Base-by-base conservation (phyloP, 1,140 invertebrate species). In the Eulimnadia texana region DNA sequence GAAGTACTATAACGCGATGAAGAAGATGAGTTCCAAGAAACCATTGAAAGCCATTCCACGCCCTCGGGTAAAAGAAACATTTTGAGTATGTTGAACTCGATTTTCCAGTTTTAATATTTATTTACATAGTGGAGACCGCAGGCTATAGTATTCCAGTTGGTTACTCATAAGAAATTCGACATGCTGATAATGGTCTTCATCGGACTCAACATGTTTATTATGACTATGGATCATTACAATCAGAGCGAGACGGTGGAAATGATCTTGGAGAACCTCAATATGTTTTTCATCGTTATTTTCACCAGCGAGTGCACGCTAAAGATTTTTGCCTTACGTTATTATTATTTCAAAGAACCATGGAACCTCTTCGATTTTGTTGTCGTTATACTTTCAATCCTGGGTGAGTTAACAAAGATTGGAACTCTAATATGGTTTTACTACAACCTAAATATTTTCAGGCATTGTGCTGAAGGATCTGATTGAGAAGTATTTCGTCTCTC, bases 1-100 rank as follows among this genome's bases (percentile, higher is more conserved):
- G 81, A 98, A 98, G 78, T 98, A 98, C 76, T 98, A 98, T 79
- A 96, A 95, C 76, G 94, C 94, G 58, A 98, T 98, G 95, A 98
- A 98, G 76, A 96, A 97, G 78, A 97, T 98, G 92, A 90, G 92
- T 66, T 93, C 88, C 42, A 98, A 97, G 74, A 93, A 96, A 76
- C 95, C 94, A 50, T 80, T 95, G 70, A 98, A 98, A 81, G 93
- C 94, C 63, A 96, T 94, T 73, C 93, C 94, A 66, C 84, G 92
- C 74, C 94, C 95, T 67, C 90, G 85, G 81, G 90, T 94, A 80
- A 79, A 72, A 23, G n/a, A 22, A n/a, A 58, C 58, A 13, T 52
- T 62, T 57, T 47, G 58, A 9, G 16, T 42, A 42, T 42, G 16
- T 9, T 9, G 16, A 42, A 42, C 6, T 42, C 6, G 6, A 16